Conservation (phyloP, 1,140 invertebrate species). For the Chelonus insularis region DNA sequence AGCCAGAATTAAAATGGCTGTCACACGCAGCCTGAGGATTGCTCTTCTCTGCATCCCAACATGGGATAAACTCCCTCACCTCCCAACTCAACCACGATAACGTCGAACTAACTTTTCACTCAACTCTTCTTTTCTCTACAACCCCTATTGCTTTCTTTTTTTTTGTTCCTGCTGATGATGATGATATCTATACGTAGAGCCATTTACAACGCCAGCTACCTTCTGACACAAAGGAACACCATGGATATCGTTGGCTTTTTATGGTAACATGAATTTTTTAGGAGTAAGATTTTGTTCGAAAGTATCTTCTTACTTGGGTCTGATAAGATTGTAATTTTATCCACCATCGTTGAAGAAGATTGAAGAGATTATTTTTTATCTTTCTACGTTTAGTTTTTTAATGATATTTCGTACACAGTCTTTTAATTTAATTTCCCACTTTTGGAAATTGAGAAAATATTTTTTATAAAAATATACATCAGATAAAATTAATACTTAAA, state of each 20-base stretch:
- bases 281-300: no score
- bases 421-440: no score
- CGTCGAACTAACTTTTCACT: conserved; percentile 2
- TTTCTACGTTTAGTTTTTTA: no score
- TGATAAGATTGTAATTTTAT: no score
- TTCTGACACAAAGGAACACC: no score
- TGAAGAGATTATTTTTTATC: no score
- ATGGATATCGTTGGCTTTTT: not conserved
- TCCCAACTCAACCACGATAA: conserved; percentile 1
- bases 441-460: no score
- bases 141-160: not conserved
- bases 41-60: conserved; percentile 23
- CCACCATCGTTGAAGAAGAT: no score
- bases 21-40: conserved; percentile 43
- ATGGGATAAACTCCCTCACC: conserved; percentile 3
- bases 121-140: not conserved
- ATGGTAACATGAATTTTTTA: not conserved
- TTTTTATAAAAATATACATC: no score
- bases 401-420: no score
- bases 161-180: not conserved
- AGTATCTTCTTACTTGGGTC: no score
- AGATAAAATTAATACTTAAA: no score
- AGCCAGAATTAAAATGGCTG: conserved; percentile 53
- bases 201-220: not conserved
- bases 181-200: not conserved